Conservation (phyloP, 2,113 vertebrate species). For the Mesocricetus auratus region DNA sequence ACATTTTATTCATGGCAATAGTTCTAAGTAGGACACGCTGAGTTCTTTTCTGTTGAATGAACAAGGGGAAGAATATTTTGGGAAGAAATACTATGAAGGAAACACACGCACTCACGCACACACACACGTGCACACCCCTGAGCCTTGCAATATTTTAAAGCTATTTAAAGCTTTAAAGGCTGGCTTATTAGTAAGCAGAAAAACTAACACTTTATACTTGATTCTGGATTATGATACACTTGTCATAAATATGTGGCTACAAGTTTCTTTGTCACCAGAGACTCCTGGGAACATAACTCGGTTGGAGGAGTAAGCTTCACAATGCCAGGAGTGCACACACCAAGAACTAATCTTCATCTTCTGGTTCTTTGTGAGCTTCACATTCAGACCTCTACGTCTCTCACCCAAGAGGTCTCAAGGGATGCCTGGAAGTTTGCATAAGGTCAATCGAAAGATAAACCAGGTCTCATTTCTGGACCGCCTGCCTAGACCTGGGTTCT, state of each 20-base stretch:
- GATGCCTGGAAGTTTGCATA: conserved; percentile 30
- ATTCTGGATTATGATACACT: fast-evolving
- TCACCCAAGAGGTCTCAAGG: background rate
- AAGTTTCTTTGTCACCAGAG: background rate
- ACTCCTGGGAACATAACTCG: background rate
- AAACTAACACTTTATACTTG: background rate
- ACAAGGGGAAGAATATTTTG: background rate
- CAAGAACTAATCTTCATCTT: background rate
- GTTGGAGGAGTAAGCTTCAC: too few species aligned
- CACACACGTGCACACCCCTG: background rate
- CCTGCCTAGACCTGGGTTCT: too few species aligned
- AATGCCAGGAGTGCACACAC: background rate
- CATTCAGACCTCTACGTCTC: background rate
- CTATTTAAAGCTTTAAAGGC: too few species aligned
- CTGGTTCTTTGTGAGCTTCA: background rate
- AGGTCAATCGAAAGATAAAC: background rate
- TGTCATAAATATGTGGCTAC: background rate
- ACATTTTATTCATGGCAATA: background rate
- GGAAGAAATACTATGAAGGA: background rate
- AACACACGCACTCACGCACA: background rate
- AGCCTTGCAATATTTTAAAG: background rate
- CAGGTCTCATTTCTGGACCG: too few species aligned
- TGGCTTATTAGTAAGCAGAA: background rate
- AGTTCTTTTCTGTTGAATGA: background rate
- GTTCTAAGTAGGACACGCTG: background rate